Evolutionary conservation across 1,140 invertebrate genomes (phyloP), one percentile per base, ranked within the genome.

Genomic region (Cardiocondyla obscurior): DNA sequence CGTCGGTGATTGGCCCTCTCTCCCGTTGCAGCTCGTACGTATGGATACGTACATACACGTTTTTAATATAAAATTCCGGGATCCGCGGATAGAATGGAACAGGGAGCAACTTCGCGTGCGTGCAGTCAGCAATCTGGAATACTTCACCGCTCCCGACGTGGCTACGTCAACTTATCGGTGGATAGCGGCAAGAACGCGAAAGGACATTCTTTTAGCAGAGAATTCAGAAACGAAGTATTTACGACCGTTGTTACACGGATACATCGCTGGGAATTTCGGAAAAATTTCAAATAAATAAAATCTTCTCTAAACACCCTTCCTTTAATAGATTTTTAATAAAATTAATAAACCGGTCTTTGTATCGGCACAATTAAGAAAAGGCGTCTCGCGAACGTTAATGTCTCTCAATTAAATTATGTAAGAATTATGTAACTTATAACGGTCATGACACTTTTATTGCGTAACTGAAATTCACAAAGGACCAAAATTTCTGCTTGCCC

Each of bases 51-150:
- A 46, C 28, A 67, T 73, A 53, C 51, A 19, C 46, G 62, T 85
- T 82, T 82, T 77, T 85, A 44, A 82, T 86, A 86, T 74, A 70
- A 81, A 85, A 86, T 82, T 85, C 74, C 83, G 12, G 39, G 28
- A 28, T 49, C 42, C 60, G 25, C 62, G 22, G 16, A 4, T 51
- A 58, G 72, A 84, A 84, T 67, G 46, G 74, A 53, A 53, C 62
- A 19, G 62, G 33, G 62, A n/a, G 46, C 25, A 53, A 55, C 46
- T 53, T 55, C 33, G 49, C 33, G 46, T 67, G 33, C 22, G 16
- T 46, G 60, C 30, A 28, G 46, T 16, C 36, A 79, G 25, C 74
- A 69, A 79, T 79, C 33, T 79, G 62, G 33, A 79, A 79, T 79
- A 67, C 74, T 79, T 79, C 16, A 22, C 46, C 33, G 46, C 22